Base-by-base conservation (phyloP, 2,797 vertebrate genomes). In the Girardinus metallicus region DNA sequence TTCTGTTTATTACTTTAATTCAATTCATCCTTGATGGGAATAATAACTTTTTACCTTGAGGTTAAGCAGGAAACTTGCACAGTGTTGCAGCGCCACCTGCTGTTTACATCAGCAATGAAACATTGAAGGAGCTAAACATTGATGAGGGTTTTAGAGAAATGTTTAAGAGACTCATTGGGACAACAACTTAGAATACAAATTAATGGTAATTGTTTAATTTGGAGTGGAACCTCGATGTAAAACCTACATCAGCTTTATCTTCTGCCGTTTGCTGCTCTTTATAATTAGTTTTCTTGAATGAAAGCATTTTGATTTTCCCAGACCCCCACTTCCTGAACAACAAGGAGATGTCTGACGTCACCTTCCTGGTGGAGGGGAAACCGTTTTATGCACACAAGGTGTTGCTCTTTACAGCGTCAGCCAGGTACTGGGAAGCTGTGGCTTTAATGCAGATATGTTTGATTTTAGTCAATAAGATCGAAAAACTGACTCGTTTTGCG, bases 301-400 rank as follows among this genome's bases (percentile, higher is more conserved):
- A 49, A 57, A 2, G 60, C 9, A 2, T 75, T 85, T 78, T n/a
- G 18, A 31, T 36, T 60, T 23, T 81, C 84, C 46, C 89, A 97
- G 96, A 96, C 82, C 95, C 96, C 7, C 95, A 95, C 84, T 96
- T 96, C 81, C 94, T 96, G 34, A 97, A 97, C 90, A 96, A 96
- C 92, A 96, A 96, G 88, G 96, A 97, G 51, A 96, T 96, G 95
- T 96, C 96, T 36, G 96, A 97, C 23, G 95, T 96, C 29, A 96
- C 96, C 0, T 97, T 97, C 92, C 92, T 97, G 83, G 96, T 96
- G 84, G 96, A 96, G 80, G 96, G 95, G 79, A 96, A 96, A 88
- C 96, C 96, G 0, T 96, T 96, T 93, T 96, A 96, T 93, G 96
- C 96, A 85, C 96, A 96, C 79, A 96, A 96, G 86, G 96, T 96